These are phyloP conservation scores for Oncorhynchus tshawytscha DNA, from an alignment of 2,113 vertebrate species.

Conservation along the genomic window DNA sequence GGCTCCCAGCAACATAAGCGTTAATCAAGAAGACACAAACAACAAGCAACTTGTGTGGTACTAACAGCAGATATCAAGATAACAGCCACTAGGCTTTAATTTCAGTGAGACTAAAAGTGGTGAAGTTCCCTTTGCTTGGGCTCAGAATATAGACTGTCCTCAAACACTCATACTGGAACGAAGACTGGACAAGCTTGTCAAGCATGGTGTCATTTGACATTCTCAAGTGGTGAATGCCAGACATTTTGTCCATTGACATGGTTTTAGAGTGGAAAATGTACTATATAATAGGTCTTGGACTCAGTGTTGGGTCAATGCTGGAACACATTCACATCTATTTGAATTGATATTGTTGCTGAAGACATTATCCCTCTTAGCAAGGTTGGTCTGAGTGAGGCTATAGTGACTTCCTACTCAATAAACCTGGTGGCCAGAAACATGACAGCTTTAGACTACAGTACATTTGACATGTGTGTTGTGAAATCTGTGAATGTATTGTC, in stretches of 20 bases:
- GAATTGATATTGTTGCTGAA: not conserved
- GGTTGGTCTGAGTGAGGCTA: not conserved
- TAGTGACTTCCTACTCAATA: not conserved
- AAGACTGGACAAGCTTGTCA: slow-evolving; percentile 35
- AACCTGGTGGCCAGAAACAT: not conserved
- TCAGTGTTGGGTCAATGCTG: not conserved
- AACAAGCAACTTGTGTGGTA: slow-evolving; percentile 41
- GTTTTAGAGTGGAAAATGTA: slow-evolving; percentile 12
- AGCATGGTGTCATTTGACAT: slow-evolving; percentile 52
- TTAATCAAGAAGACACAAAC: slow-evolving; percentile 53
- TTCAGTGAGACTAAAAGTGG: not conserved
- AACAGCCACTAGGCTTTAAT: slow-evolving; percentile 18
- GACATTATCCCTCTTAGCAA: not conserved
- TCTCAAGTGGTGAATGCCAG: slow-evolving; percentile 33
- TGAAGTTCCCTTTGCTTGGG: slow-evolving; percentile 10
- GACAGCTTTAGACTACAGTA: no score
- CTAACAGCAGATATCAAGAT: slow-evolving; percentile 15
- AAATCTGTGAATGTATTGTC: no score
- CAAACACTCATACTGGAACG: slow-evolving; percentile 11
- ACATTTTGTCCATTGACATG: not conserved
- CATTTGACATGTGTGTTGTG: no score
- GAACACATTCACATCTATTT: not conserved
- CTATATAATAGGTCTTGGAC: slow-evolving; percentile 32
- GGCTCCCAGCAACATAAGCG: slow-evolving; percentile 54
- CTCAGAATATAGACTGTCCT: slow-evolving; percentile 34